Evolutionary conservation across 2,888 invertebrate genomes (phyloP), one percentile per base, ranked within the genome.

Genomic region (Urechis unicinctus): DNA sequence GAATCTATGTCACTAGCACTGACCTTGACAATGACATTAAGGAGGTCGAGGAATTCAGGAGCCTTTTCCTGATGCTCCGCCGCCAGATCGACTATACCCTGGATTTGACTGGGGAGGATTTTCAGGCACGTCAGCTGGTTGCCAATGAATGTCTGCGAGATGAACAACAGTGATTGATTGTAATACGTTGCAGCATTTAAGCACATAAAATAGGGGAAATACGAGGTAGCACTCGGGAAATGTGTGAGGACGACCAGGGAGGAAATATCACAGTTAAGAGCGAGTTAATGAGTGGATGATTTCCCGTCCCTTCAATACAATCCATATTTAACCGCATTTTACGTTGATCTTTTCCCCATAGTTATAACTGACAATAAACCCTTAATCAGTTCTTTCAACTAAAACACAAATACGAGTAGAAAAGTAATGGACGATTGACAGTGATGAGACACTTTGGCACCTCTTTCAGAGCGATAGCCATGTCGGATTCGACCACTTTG

Each of bases 71-170:
- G 65, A 45, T 68, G 58, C 22, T 50, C 53, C 2, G 70, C 65
- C 17, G 64, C 62, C 47, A 69, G 59, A 46, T 61, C 58, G 0
- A 70, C 68, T 29, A 72, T 64, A 29, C 52, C 55, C 54, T 68
- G 65, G 44, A 68, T 67, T 58, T 67, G 68, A 45, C 60, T 59
- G 3, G 68, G 68, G 5, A 63, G 58, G 50, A 68, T 61, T 52
- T 65, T 66, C 21, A 69, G 55, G 48, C 69, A 69, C 13, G 65
- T 65, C 47, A 53, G 46, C 48, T 67, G 61, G 56, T 71, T 69
- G 21, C 67, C 68, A 24, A 60, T 61, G 53, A 71, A 69, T 6
- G 67, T 58, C 68, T 68, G 59, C 17, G 58, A 50, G 49, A n/a
- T n/a, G n/a, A n/a, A n/a, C n/a, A n/a, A n/a, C n/a, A n/a, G n/a